Conservation (phyloP, 2,888 invertebrate genomes). For the Sarcophaga carnaria region DNA sequence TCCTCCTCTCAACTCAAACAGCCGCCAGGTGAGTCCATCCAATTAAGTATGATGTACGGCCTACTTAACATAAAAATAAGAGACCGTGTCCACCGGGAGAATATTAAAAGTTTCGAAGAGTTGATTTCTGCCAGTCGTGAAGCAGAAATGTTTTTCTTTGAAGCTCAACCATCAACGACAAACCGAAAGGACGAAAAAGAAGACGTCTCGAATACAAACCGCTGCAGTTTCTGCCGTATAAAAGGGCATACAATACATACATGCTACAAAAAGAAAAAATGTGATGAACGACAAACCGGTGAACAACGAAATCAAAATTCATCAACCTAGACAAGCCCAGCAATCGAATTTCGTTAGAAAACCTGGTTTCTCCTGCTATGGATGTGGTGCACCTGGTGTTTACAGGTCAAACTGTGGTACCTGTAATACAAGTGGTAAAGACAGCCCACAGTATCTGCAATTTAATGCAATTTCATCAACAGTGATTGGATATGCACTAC, state of each 20-base stretch:
- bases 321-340: neutral
- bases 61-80: conserved; percentile 27
- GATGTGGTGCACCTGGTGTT: conserved; percentile 25
- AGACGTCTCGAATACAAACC: too few relatives aligned
- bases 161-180: neutral
- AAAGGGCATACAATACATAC: too few relatives aligned
- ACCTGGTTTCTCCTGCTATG: conserved; percentile 30
- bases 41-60: conserved; percentile 43
- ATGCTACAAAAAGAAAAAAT: too few relatives aligned
- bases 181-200: neutral
- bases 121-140: neutral
- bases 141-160: neutral
- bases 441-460: conserved; percentile 48
- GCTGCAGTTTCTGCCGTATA: too few relatives aligned
- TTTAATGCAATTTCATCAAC: conserved; percentile 46
- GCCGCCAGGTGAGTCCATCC: too few relatives aligned
- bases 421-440: conserved; percentile 16
- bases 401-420: conserved; percentile 40
- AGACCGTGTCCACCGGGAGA: neutral
- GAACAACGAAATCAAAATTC: neutral
- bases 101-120: neutral
- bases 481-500: too few relatives aligned
- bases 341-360: neutral
- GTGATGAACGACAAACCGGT: neutral
- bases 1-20: conserved; percentile 10